Evolutionary conservation across 2,888 invertebrate genomes (phyloP), one percentile per base, ranked within the genome.

Genomic region (Pachymerium ferrugineum): DNA sequence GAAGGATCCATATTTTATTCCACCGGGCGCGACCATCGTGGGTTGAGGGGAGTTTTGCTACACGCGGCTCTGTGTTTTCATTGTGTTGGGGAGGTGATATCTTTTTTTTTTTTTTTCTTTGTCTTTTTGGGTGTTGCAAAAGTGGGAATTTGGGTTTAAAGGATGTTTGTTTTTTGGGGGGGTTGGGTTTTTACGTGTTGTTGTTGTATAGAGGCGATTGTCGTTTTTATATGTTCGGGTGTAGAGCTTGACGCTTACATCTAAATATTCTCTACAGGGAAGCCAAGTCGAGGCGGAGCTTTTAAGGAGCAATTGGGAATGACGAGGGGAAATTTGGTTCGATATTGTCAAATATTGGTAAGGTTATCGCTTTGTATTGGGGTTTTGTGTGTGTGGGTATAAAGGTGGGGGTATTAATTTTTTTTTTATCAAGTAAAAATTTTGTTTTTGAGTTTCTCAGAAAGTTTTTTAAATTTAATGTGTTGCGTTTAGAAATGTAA

Each of bases 1-100:
- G 47, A 47, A 47, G 47, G 47, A 47, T 47, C 47, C 47, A 47
- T 47, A 47, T 47, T 47, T 47, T 47, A 47, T 47, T 47, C 47
- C 47, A 47, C 47, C 47, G 47, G 47, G 47, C 47, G 47, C 47
- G 47, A 47, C 47, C 47, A 47, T 47, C 19, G 16, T 12, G 16
- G 1, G 47, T 2, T 3, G 47, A 47, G 19, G 47, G 38, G 10
- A 19, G 16, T 47, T 47, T 47, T 19, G 16, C 3, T n/a, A n/a
- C n/a, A n/a, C n/a, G n/a, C n/a, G n/a, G n/a, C n/a, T n/a, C n/a
- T n/a, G n/a, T n/a, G n/a, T n/a, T n/a, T n/a, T n/a, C n/a, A n/a
- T n/a, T n/a, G n/a, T n/a, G n/a, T n/a, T n/a, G n/a, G n/a, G n/a
- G n/a, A n/a, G n/a, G n/a, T n/a, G n/a, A n/a, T n/a, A 19, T 3